A percentile compares a stretch with the other conserved stretches of the same genome.
Evolutionary conservation across 2,113 vertebrate species (phyloP).

Genomic region (Ageneiosus marmoratus): DNA sequence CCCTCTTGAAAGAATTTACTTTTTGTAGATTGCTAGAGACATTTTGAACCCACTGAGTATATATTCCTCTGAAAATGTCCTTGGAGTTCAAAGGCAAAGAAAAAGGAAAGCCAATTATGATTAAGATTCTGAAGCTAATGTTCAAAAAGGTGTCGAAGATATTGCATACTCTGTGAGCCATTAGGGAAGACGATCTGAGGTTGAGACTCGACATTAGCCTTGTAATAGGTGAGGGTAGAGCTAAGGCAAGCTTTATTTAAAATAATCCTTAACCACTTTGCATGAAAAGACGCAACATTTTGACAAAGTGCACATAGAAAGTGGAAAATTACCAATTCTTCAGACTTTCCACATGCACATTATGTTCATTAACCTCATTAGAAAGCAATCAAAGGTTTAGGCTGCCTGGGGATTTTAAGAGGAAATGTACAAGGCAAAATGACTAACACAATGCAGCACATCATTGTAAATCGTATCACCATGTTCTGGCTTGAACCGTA

Average conservation of each 20-base stretch:
- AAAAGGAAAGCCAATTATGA: too few species aligned
- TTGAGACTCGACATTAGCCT: neutral
- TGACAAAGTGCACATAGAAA: neutral
- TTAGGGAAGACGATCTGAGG: neutral
- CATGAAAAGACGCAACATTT: neutral
- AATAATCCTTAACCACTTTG: too few species aligned
- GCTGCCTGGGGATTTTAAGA: neutral
- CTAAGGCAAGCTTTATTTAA: neutral
- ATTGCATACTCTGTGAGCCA: neutral
- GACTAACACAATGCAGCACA: neutral
- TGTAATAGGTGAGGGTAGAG: neutral
- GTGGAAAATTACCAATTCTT: neutral
- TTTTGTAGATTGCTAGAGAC: neutral
- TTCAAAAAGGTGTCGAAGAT: neutral
- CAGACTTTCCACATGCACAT: neutral
- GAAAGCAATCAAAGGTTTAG: neutral
- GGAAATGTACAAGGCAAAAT: neutral
- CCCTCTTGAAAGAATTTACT: too few species aligned
- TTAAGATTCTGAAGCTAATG: neutral
- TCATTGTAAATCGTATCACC: neutral
- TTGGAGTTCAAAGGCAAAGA: too few species aligned
- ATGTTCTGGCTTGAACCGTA: neutral
- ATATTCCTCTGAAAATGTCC: neutral
- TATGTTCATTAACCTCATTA: constrained; percentile 11
- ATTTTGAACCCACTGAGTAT: neutral